Conservation (phyloP, 2,113 vertebrate genomes). For the Dryoscopus gambensis region DNA sequence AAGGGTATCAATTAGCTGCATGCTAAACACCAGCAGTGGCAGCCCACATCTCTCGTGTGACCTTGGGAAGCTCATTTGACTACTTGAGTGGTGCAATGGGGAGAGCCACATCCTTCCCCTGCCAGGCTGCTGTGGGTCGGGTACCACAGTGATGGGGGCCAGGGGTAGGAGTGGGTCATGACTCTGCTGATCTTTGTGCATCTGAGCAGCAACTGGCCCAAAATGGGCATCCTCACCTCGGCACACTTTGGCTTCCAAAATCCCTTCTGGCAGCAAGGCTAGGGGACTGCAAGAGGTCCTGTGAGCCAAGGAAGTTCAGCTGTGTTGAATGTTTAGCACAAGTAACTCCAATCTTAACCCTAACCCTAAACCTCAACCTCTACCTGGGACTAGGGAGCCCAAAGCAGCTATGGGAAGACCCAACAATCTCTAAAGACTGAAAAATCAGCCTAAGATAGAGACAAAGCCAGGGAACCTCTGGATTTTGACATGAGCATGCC, state of each 20-base stretch:
- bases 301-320: background rate
- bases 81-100: background rate
- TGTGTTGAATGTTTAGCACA: background rate
- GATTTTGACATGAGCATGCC: background rate
- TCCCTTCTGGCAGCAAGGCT: background rate
- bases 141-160: background rate
- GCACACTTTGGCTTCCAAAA: background rate
- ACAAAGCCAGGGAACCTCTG: background rate
- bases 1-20: background rate
- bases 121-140: background rate
- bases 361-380: background rate
- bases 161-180: rapidly evolving
- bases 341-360: background rate
- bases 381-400: background rate
- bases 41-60: background rate
- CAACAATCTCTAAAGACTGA: background rate
- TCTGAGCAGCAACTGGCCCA: background rate
- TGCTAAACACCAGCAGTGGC: background rate
- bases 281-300: background rate
- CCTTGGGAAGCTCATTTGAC: background rate
- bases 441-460: background rate
- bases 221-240: background rate
- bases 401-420: background rate
- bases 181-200: background rate
- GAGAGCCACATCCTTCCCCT: background rate